Base-by-base conservation (phyloP, 2,797 vertebrate species). In the Caiman crocodilus region DNA sequence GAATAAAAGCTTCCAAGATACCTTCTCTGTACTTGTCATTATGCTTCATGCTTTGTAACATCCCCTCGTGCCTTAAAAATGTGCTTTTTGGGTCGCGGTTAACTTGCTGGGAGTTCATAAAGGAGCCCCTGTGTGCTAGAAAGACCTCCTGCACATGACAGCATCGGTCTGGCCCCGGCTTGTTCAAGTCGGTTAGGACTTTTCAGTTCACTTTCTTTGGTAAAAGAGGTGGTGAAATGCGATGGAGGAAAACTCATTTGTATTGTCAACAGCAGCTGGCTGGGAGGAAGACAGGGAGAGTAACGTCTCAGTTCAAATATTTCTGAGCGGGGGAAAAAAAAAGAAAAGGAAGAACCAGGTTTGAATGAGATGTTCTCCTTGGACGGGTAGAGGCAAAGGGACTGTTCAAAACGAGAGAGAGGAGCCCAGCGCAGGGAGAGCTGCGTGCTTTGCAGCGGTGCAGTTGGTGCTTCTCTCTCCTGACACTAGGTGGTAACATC, bases 401-500 rank as follows among this genome's bases (percentile, higher is more conserved):
- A 42, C 30, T 10, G n/a, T n/a, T 21, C 8, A 67, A 32, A 5
- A 4, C 8, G 42, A 50, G 35, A 25, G 23, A 13, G 35, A 23
- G 23, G 35, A 35, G 13, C 20, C 42, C 14, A 11, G 15, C 25
- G 23, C 32, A 71, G 15, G 26, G 50, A 56, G 16, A 75, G 26
- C 73, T 14, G 32, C 12, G 17, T 5, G 17, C 6, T 74, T 55
- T 17, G 17, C 26, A 18, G 50, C 7, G 16, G 26, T 13, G 5
- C 26, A 28, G 7, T 25, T n/a, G 71, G 82, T 90, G 95, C 90
- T 93, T 55, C 93, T 89, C 93, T 94, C 84, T 0, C 11, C 85
- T 63, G 61, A 65, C 89, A 78, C 89, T 77, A 73, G 94, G 82
- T 84, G 91, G 80, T 87, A 90, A 89, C 90, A 71, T 71, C 90